Evolutionary conservation across 2,113 vertebrate species (phyloP).

Genomic region (Tangachromis dhanisi): DNA sequence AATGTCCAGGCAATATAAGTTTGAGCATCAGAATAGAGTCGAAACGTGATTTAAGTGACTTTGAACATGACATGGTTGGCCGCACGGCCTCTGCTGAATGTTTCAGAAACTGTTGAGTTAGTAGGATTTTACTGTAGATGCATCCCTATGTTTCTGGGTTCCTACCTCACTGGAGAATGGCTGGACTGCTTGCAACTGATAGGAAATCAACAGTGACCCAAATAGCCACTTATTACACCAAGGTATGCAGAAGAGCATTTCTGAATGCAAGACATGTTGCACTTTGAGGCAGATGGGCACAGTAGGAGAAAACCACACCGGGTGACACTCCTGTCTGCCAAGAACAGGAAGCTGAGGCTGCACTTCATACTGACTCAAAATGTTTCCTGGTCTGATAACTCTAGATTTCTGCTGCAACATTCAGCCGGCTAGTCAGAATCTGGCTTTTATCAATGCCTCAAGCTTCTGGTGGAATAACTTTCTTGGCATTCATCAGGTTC

Average conservation of each 20-base stretch:
- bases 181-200: neutral
- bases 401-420: neutral
- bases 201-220: neutral
- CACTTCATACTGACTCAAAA: neutral
- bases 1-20: neutral
- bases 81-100: neutral
- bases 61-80: neutral
- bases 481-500: neutral
- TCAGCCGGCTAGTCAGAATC: neutral
- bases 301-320: neutral
- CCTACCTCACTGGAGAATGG: neutral
- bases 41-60: neutral
- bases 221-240: neutral
- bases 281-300: neutral
- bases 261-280: neutral
- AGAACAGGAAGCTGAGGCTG: neutral
- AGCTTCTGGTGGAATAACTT: neutral
- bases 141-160: neutral
- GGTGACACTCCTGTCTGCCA: neutral
- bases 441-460: neutral
- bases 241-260: neutral
- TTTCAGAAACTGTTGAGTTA: neutral
- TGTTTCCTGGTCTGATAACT: neutral
- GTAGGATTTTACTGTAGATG: neutral
- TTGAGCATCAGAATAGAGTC: neutral